These are phyloP conservation scores for Drosophila biarmipes DNA, from an alignment of 1,140 invertebrate species.

Conservation along the genomic window DNA sequence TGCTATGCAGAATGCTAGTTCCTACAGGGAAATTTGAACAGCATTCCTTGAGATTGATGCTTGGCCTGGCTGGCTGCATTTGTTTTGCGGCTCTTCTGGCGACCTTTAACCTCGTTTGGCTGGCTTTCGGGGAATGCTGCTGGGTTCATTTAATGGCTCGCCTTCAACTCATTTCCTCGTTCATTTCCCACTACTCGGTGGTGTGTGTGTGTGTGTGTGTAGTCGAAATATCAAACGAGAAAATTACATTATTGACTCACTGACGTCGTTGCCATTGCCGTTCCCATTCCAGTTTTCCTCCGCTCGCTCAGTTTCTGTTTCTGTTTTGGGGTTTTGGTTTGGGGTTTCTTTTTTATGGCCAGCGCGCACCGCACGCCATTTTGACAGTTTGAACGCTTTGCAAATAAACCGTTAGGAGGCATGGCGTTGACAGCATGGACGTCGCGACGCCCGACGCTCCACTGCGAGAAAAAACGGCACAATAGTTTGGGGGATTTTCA, in stretches of 20 bases:
- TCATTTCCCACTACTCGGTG: background rate
- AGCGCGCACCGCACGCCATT: conserved; percentile 64
- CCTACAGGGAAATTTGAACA: background rate
- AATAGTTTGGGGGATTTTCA: background rate
- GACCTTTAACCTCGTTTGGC: conserved; percentile 4
- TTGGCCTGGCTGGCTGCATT: background rate
- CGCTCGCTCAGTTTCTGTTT: conserved; percentile 27
- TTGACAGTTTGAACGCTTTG: conserved; percentile 72
- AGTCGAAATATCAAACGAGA: conserved; percentile 67
- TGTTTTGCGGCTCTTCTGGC: background rate
- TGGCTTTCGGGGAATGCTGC: conserved; percentile 15
- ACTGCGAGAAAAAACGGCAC: conserved; percentile 6
- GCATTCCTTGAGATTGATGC: background rate
- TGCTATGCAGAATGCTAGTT: background rate
- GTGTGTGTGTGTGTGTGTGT: background rate
- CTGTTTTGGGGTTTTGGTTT: conserved; percentile 38
- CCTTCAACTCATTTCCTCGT: conserved; percentile 21
- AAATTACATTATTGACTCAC: conserved; percentile 78
- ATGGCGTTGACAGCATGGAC: conserved; percentile 58
- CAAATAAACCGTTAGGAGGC: conserved; percentile 59
- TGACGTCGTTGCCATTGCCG: conserved; percentile 44
- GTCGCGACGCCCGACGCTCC: conserved; percentile 21
- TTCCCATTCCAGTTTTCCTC: conserved; percentile 11
- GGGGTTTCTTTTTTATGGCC: conserved; percentile 23
- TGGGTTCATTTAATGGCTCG: conserved; percentile 25